Evolutionary conservation across 2,888 invertebrate species (phyloP).

Genomic region (Eumacrocentrus americanus): DNA sequence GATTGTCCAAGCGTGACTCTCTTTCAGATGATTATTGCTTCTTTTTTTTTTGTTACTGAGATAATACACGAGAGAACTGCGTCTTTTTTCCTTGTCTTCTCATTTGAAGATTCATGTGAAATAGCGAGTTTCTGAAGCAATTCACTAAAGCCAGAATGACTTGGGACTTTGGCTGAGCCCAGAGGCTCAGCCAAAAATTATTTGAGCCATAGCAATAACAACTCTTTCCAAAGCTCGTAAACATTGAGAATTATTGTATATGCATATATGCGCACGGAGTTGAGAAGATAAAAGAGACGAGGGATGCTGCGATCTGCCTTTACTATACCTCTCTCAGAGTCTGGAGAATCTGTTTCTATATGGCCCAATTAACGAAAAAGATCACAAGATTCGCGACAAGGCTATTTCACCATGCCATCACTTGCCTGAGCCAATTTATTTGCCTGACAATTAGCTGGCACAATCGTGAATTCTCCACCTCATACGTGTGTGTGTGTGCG

Average conservation of each 20-base stretch:
- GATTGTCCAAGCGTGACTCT: neutral
- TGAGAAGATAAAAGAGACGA: no score
- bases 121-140: slow-evolving; percentile 22
- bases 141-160: no score
- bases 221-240: slow-evolving; percentile 14
- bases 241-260: no score
- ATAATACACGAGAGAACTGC: no score
- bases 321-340: no score
- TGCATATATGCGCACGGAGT: no score
- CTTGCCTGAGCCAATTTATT: slow-evolving; percentile 46
- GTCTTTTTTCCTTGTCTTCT: neutral
- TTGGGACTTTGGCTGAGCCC: no score
- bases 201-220: slow-evolving; percentile 13
- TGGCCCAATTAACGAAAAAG: slow-evolving; percentile 39
- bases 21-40: neutral
- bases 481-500: slow-evolving; percentile 3
- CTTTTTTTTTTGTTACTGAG: neutral
- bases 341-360: slow-evolving; percentile 35
- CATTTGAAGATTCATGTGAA: slow-evolving; percentile 20
- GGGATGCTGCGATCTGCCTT: no score
- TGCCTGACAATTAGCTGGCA: slow-evolving; percentile 53
- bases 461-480: no score
- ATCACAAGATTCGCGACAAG: slow-evolving; percentile 34
- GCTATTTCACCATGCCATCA: slow-evolving; percentile 4
- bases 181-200: slow-evolving; percentile 1